Evolutionary conservation across 2,888 invertebrate species (phyloP).

Genomic region (Mayetiola destructor): DNA sequence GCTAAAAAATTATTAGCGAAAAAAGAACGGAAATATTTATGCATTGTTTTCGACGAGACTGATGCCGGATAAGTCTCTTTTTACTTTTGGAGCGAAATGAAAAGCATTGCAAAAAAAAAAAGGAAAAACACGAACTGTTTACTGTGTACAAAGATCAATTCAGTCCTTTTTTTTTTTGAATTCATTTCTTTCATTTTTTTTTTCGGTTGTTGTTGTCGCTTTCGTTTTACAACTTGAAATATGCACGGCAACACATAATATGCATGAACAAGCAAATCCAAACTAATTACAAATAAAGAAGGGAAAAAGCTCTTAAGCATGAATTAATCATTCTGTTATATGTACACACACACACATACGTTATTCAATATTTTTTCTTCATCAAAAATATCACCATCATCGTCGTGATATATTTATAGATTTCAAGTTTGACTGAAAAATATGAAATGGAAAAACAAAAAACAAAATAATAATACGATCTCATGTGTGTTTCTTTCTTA

Average conservation of each 20-base stretch:
- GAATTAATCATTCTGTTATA: slow-evolving; percentile 11
- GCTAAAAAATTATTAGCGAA: slow-evolving; percentile 8
- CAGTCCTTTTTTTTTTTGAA: background rate
- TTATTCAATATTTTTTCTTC: slow-evolving; percentile 2
- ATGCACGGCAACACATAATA: slow-evolving; percentile 2
- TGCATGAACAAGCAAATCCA: slow-evolving; percentile 10
- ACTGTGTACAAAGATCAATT: slow-evolving; percentile 3
- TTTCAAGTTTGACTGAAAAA: slow-evolving; percentile 2
- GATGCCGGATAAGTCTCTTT: background rate
- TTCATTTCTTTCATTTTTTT: background rate
- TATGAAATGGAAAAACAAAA: background rate
- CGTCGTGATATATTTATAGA: background rate
- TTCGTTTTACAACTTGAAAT: background rate
- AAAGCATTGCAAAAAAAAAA: background rate
- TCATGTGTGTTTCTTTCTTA: too few relatives aligned
- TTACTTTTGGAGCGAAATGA: slow-evolving; percentile 4
- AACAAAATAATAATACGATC: too few relatives aligned
- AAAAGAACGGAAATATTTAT: slow-evolving; percentile 10
- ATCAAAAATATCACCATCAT: background rate
- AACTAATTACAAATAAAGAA: slow-evolving; percentile 8
- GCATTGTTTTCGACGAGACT: background rate
- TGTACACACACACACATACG: background rate
- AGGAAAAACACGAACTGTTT: background rate
- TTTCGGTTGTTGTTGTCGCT: background rate
- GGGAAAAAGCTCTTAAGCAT: slow-evolving; percentile 12